Evolutionary conservation across 37 sponge, comb jelly and placozoan species (phyloP).

Genomic region (Cliona cf. orientalis): DNA sequence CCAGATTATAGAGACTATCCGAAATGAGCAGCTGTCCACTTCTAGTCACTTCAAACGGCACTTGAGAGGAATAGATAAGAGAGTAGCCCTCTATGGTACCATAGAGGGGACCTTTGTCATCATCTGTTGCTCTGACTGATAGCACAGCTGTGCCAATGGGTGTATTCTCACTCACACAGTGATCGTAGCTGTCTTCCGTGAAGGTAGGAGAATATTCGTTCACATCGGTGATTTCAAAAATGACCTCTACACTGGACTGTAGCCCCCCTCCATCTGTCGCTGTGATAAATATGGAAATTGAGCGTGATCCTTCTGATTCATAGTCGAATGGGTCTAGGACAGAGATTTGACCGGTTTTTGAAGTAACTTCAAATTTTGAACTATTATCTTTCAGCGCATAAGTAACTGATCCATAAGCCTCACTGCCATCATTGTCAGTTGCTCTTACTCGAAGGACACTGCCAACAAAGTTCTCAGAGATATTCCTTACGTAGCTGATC

Average conservation of each 20-base stretch:
- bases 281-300: not conserved
- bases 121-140: constrained; percentile 29
- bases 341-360: constrained; percentile 38
- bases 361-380: constrained; percentile 20
- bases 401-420: not conserved
- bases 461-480: constrained; percentile 47
- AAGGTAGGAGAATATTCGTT: constrained; percentile 66
- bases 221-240: constrained; percentile 21
- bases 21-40: constrained; percentile 21
- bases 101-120: constrained; percentile 39
- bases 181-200: constrained; percentile 15
- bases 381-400: not conserved
- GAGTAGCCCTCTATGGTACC: constrained; percentile 18
- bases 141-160: constrained; percentile 23
- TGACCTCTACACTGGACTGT: constrained; percentile 2
- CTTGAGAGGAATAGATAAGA: not conserved
- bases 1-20: not conserved
- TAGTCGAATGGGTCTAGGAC: constrained; percentile 39
- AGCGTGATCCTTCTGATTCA: constrained; percentile 14
- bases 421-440: constrained; percentile 29
- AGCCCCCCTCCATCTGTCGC: constrained; percentile 51
- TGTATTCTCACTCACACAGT: constrained; percentile 27
- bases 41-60: constrained; percentile 25
- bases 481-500: constrained; percentile 17
- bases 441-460: constrained; percentile 7